Evolutionary conservation across 2,888 invertebrate genomes (phyloP).

Genomic region (Dolomedes plantarius): DNA sequence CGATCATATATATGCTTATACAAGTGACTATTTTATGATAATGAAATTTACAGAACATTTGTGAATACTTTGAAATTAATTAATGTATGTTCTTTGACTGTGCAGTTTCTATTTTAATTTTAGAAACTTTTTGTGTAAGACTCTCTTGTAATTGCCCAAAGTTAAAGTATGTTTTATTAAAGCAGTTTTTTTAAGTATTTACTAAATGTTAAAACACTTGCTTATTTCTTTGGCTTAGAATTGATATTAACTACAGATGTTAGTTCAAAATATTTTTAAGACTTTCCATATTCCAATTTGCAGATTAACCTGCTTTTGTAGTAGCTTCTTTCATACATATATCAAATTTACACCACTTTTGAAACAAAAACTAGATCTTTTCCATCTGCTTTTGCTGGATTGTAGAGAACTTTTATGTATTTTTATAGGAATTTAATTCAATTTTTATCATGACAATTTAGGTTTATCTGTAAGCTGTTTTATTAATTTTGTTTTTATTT

Average conservation of each 20-base stretch:
- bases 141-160: neutral
- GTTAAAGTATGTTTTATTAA: neutral
- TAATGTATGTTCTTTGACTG: neutral
- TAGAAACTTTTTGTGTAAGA: neutral
- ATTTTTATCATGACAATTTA: too few relatives aligned
- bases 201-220: neutral
- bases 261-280: neutral
- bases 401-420: neutral
- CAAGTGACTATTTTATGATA: conserved; percentile 4
- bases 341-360: neutral
- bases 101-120: neutral
- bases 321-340: neutral
- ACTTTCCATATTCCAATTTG: neutral
- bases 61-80: neutral
- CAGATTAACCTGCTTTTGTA: neutral
- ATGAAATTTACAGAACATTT: conserved; percentile 8
- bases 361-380: neutral
- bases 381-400: neutral
- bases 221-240: neutral
- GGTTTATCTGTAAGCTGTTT: too few relatives aligned
- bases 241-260: neutral
- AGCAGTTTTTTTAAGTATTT: neutral
- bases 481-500: too few relatives aligned
- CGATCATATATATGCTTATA: neutral
- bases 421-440: too few relatives aligned